Conservation (phyloP, 2,113 vertebrate genomes). For the Chaetodon auriga region DNA sequence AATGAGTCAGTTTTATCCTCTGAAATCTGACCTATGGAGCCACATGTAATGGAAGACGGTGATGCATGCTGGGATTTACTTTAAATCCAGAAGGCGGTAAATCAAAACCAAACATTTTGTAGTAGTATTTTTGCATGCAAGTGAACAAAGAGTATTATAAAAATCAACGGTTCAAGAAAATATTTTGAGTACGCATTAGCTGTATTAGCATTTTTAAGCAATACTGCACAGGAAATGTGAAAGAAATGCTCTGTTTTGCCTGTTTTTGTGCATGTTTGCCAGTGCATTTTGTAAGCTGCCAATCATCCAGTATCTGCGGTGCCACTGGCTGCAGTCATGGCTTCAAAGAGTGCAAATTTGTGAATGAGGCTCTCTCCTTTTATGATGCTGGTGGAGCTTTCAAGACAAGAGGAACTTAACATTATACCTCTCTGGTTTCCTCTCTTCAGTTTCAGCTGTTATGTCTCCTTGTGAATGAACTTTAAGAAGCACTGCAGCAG, state of each 20-base stretch:
- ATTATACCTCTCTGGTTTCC: constrained; percentile 53
- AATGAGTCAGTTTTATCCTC: constrained; percentile 11
- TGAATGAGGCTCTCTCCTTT: constrained; percentile 79
- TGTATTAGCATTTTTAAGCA: not conserved
- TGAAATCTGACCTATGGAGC: constrained; percentile 35
- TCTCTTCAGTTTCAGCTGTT: constrained; percentile 50
- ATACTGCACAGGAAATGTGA: not conserved
- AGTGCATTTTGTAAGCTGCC: not conserved
- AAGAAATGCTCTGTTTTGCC: not conserved
- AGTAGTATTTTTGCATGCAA: not conserved
- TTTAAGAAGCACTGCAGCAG: constrained; percentile 20
- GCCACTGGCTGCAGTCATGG: constrained; percentile 1
- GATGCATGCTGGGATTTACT: not conserved
- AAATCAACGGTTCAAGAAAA: not conserved
- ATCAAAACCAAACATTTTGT: not conserved
- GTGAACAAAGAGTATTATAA: not conserved
- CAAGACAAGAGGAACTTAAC: constrained; percentile 52
- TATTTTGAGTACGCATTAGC: not conserved
- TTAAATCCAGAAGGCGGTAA: not conserved
- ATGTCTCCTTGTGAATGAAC: constrained; percentile 43
- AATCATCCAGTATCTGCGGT: not conserved
- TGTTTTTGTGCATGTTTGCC: not conserved
- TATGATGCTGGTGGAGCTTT: constrained; percentile 61
- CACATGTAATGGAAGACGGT: not conserved
- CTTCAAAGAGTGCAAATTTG: constrained; percentile 68